A percentile compares a stretch with the other conserved stretches of the same genome.
These are phyloP conservation scores for Tenthredo scrophulariae DNA, from an alignment of 2,888 invertebrate species.

Conservation along the genomic window DNA sequence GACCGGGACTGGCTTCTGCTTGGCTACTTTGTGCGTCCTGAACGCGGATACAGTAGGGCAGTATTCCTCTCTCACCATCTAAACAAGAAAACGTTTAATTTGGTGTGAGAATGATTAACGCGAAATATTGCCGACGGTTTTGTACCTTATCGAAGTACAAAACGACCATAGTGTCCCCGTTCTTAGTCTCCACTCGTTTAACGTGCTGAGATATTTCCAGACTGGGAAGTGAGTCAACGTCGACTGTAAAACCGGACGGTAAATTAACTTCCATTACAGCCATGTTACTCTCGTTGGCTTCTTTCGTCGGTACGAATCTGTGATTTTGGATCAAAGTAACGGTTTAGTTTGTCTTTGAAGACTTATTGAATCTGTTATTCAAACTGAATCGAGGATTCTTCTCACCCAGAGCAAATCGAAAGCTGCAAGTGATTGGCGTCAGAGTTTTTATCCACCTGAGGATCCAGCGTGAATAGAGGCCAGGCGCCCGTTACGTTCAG, in stretches of 20 bases:
- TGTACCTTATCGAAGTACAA: slow-evolving; percentile 87
- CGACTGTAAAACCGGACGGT: slow-evolving; percentile 94
- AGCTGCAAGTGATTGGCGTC: slow-evolving; percentile 88
- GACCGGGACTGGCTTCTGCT: slow-evolving; percentile 92
- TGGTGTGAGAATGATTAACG: neutral
- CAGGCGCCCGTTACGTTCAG: slow-evolving; percentile 93
- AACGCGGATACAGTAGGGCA: slow-evolving; percentile 93
- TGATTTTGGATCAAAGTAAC: neutral
- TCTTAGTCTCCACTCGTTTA: slow-evolving; percentile 85
- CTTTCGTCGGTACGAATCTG: slow-evolving; percentile 84
- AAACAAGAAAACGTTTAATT: slow-evolving; percentile 59
- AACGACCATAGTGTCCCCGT: slow-evolving; percentile 83
- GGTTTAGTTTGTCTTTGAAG: neutral
- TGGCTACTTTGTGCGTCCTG: slow-evolving; percentile 90
- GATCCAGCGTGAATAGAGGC: slow-evolving; percentile 92
- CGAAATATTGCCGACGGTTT: no score
- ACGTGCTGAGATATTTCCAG: slow-evolving; percentile 81
- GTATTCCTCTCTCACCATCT: slow-evolving; percentile 82
- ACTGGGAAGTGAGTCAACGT: slow-evolving; percentile 86
- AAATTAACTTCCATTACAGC: slow-evolving; percentile 93
- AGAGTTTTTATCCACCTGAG: slow-evolving; percentile 90
- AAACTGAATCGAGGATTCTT: slow-evolving; percentile 48
- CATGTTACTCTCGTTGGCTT: slow-evolving; percentile 90
- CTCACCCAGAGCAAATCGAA: slow-evolving; percentile 89
- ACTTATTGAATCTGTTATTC: neutral